These are phyloP conservation scores for Bubo blakistoni DNA, from an alignment of 2,113 vertebrate species.

Conservation along the genomic window DNA sequence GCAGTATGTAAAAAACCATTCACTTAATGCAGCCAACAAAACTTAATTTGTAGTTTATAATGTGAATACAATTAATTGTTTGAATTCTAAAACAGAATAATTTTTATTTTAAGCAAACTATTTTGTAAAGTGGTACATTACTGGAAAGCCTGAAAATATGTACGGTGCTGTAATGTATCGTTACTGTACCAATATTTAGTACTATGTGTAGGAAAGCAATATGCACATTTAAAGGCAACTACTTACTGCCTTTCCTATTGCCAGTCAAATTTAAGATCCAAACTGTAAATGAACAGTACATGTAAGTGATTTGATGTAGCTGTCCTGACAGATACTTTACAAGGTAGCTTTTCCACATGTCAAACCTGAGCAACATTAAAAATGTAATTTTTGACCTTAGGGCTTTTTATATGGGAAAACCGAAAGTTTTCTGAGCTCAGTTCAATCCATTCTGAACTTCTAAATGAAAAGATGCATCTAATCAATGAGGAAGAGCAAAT, in stretches of 20 bases:
- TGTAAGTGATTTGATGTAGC: constrained; percentile 1
- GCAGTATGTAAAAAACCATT: neutral
- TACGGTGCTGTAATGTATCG: neutral
- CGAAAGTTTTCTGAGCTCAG: neutral
- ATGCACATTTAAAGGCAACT: constrained; percentile 49
- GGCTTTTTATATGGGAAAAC: neutral
- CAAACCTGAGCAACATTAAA: neutral
- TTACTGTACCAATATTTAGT: neutral
- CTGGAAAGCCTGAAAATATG: neutral
- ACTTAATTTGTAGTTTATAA: neutral
- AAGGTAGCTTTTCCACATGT: neutral
- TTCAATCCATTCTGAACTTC: neutral
- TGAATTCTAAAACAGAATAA: neutral
- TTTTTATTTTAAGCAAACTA: constrained; percentile 27
- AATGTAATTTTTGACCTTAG: neutral
- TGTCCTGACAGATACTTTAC: neutral
- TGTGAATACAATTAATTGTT: neutral
- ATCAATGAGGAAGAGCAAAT: neutral
- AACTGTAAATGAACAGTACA: constrained; percentile 45
- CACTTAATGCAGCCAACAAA: neutral
- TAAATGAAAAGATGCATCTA: neutral
- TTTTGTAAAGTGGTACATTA: neutral
- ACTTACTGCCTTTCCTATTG: neutral
- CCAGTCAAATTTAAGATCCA: neutral
- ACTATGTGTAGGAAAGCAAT: neutral